A percentile compares a stretch with the other conserved stretches of the same genome.
phyloP scores from a whole-genome alignment of 2,113 vertebrate genomes.

The Dromas ardeola region DNA sequence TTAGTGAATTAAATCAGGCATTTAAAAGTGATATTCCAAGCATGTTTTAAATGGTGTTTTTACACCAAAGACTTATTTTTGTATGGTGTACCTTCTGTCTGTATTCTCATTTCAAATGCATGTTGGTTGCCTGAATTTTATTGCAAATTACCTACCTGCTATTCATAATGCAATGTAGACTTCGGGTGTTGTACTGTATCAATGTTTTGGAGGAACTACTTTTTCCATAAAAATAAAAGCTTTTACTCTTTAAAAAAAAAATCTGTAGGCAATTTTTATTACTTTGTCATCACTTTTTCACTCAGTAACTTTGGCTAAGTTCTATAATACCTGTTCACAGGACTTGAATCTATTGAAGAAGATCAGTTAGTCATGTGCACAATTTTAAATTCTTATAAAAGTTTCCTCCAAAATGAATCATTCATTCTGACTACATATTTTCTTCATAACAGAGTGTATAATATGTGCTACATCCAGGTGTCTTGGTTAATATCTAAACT shows the following conservation, averaged over 20 bases:
- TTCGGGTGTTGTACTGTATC: background rate
- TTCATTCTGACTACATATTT: background rate
- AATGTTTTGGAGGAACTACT: background rate
- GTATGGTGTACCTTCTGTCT: background rate
- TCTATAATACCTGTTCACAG: background rate
- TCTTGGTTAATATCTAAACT: background rate
- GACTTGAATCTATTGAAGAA: background rate
- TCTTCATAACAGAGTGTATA: background rate
- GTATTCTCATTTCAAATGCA: background rate
- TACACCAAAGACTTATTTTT: background rate
- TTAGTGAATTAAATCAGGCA: background rate
- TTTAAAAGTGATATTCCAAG: background rate
- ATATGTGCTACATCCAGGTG: background rate
- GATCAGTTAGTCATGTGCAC: background rate
- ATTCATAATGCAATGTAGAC: background rate
- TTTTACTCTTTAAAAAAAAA: background rate
- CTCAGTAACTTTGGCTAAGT: background rate
- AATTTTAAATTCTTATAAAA: background rate
- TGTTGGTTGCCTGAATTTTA: background rate
- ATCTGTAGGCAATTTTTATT: background rate
- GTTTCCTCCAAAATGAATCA: background rate
- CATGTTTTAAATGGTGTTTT: background rate
- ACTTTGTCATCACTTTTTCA: background rate
- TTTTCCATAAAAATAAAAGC: background rate
- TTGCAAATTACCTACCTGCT: background rate